Evolutionary conservation across 2,888 invertebrate genomes (phyloP).

Genomic region (Tetranychus truncatus): DNA sequence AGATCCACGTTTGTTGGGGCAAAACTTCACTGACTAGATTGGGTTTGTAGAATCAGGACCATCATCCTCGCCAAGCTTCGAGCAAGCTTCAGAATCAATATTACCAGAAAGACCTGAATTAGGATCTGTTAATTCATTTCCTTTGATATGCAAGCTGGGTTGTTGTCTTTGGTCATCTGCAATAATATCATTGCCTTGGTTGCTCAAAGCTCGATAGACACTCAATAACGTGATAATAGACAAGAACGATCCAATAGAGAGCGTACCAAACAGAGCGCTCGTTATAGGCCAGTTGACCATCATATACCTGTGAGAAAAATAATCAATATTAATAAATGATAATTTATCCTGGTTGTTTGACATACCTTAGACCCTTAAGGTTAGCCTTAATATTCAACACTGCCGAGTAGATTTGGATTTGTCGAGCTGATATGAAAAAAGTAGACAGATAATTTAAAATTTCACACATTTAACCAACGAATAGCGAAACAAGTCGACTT

Average conservation of each 20-base stretch:
- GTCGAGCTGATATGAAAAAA: constrained; percentile 12
- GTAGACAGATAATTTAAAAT: background rate
- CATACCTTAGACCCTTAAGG: constrained; percentile 18
- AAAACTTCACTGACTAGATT: background rate
- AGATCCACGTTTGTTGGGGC: background rate
- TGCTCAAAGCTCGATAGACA: constrained; percentile 1
- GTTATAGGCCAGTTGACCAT: constrained; percentile 20
- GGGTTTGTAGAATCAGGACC: background rate
- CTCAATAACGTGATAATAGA: constrained; percentile 7
- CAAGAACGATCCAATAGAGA: constrained; percentile 14
- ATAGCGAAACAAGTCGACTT: background rate
- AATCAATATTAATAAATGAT: background rate
- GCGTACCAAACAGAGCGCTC: constrained; percentile 13
- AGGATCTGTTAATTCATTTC: background rate
- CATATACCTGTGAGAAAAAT: constrained; percentile 11
- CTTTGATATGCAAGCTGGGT: background rate
- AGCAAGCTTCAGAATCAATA: background rate
- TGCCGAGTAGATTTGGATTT: constrained; percentile 20
- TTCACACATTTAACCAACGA: background rate
- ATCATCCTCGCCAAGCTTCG: background rate
- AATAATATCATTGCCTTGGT: background rate
- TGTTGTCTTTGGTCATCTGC: background rate
- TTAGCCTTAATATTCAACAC: constrained; percentile 13
- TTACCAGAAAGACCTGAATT: background rate
- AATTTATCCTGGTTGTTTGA: background rate